Evolutionary conservation across 2,113 vertebrate genomes (phyloP).

Genomic region (Bubalus kerabau): DNA sequence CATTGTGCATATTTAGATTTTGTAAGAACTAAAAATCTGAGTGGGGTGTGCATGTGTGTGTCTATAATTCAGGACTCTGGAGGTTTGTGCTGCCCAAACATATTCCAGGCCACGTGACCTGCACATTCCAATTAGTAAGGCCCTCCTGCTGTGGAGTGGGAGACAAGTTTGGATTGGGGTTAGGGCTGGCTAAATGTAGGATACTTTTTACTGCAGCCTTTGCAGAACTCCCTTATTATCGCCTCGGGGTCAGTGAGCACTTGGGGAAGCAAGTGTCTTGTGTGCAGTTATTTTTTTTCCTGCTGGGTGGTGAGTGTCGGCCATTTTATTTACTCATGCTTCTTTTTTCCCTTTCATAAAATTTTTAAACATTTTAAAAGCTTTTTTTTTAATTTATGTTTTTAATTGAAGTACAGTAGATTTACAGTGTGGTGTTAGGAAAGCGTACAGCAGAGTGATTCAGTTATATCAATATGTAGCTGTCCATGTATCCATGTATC

Average conservation of each 20-base stretch:
- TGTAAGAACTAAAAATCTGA: background rate
- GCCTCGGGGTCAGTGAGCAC: conserved; percentile 55
- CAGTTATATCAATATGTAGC: background rate
- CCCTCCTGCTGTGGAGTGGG: conserved; percentile 68
- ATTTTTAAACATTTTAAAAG: background rate
- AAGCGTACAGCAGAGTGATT: background rate
- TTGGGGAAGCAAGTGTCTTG: background rate
- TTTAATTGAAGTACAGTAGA: background rate
- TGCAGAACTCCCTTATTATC: conserved; percentile 66
- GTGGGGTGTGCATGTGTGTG: background rate
- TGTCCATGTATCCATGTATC: background rate
- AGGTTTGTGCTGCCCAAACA: conserved; percentile 38
- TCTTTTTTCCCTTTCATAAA: conserved; percentile 49
- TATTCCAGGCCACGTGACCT: conserved; percentile 69
- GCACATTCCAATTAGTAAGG: conserved; percentile 73
- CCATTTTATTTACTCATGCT: conserved; percentile 61
- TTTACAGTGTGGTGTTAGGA: background rate
- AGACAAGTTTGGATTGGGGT: conserved; percentile 61
- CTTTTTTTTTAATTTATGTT: background rate
- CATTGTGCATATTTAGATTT: background rate
- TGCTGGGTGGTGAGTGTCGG: background rate
- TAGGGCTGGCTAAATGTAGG: conserved; percentile 45
- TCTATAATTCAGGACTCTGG: background rate
- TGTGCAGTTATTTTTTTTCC: conserved; percentile 15
- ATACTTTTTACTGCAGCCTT: conserved; percentile 17